Conservation (phyloP, 1,140 invertebrate species). For the Cydia fagiglandana region DNA sequence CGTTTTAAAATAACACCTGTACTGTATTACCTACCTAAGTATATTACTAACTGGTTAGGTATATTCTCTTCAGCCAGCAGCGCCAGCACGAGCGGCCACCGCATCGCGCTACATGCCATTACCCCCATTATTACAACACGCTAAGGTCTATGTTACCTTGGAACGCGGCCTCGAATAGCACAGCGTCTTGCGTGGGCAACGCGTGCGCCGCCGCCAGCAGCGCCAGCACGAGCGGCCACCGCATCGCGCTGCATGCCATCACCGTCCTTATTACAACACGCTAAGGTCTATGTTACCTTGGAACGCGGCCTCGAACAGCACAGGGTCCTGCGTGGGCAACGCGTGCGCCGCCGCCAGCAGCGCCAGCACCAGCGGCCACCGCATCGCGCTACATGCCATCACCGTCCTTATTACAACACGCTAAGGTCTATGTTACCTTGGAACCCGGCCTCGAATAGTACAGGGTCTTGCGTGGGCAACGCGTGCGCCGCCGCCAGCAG, state of each 20-base stretch:
- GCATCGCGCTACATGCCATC: conserved; percentile 66
- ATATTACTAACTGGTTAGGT: too few relatives aligned
- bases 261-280: too few relatives aligned
- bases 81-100: too few relatives aligned
- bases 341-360: conserved; percentile 55
- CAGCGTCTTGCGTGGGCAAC: conserved; percentile 62
- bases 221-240: too few relatives aligned
- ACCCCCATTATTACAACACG: too few relatives aligned
- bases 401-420: conserved; percentile 41
- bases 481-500: conserved; percentile 55
- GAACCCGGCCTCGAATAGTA: conserved; percentile 68
- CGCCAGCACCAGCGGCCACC: conserved; percentile 51
- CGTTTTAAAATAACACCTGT: too few relatives aligned
- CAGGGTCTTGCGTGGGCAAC: conserved; percentile 62
- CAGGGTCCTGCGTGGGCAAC: conserved; percentile 62
- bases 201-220: conserved; percentile 48
- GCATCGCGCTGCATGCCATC: too few relatives aligned
- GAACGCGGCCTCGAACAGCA: conserved; percentile 68
- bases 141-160: conserved; percentile 52
- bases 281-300: conserved; percentile 52
- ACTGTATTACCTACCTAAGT: too few relatives aligned
- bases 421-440: conserved; percentile 52
- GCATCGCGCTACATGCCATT: too few relatives aligned
- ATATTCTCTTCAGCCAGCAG: too few relatives aligned
- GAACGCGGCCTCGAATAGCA: conserved; percentile 68